phyloP scores from a whole-genome alignment of 2,113 vertebrate species.

The Macroglossus sobrinus region DNA sequence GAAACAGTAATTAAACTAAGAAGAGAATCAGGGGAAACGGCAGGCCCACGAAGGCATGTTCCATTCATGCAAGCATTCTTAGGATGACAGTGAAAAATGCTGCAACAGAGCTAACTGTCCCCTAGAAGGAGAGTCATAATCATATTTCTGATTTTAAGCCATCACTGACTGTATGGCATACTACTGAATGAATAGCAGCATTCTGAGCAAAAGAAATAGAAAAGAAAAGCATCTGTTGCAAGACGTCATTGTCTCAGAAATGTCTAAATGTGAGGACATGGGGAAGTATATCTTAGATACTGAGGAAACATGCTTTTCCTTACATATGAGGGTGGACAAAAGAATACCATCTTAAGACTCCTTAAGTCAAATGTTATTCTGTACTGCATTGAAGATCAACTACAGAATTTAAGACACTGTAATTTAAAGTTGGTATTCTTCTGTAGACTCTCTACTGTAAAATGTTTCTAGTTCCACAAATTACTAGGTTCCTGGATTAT shows the following conservation, averaged over 20 bases:
- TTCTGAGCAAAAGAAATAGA: constrained; percentile 1
- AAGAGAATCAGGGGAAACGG: constrained; percentile 6
- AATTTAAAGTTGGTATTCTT: constrained; percentile 22
- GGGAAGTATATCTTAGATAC: not conserved
- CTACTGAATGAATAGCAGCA: not conserved
- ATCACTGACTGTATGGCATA: not conserved
- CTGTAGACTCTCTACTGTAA: not conserved
- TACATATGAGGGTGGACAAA: not conserved
- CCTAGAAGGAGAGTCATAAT: not conserved
- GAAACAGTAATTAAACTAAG: constrained; percentile 58
- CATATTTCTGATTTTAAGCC: not conserved
- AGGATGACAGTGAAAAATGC: not conserved
- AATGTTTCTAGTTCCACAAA: not conserved
- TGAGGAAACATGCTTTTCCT: not conserved
- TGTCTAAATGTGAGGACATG: not conserved
- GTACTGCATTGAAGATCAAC: not conserved
- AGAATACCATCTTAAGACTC: not conserved
- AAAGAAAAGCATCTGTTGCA: not conserved
- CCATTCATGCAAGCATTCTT: not conserved
- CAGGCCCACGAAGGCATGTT: not conserved
- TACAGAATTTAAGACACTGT: not conserved
- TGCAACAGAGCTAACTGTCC: not conserved
- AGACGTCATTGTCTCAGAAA: not conserved
- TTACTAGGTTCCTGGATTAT: constrained; percentile 5
- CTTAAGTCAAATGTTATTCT: not conserved